A percentile compares a stretch with the other conserved stretches of the same genome.
phyloP scores from a whole-genome alignment of 1,140 invertebrate species.

The Leptinotarsa lineolata region DNA sequence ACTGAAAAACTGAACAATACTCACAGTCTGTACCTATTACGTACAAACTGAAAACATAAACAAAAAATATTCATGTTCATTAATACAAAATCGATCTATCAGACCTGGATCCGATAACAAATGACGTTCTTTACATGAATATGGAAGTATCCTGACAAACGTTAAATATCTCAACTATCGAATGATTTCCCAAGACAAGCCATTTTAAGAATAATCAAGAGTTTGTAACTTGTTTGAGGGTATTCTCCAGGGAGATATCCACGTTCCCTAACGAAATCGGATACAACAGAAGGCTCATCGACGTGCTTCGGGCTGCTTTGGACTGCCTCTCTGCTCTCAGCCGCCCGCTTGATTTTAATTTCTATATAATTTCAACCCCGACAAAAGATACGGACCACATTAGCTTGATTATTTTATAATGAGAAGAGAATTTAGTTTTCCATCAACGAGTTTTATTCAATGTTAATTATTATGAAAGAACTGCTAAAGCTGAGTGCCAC shows the following conservation, averaged over 20 bases:
- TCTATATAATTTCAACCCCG: conserved; percentile 30
- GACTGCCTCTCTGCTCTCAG: conserved; percentile 13
- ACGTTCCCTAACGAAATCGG: conserved; percentile 34
- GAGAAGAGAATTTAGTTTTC: neutral
- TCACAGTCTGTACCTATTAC: too few species aligned
- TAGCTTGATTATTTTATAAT: conserved; percentile 38
- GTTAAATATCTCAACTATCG: conserved; percentile 33
- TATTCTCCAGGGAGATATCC: conserved; percentile 19
- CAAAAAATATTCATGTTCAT: too few species aligned
- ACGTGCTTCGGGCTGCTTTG: conserved; percentile 11
- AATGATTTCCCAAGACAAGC: conserved; percentile 36
- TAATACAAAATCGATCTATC: neutral
- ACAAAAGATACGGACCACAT: conserved; percentile 23
- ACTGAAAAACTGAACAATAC: too few species aligned
- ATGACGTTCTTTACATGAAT: conserved; percentile 15
- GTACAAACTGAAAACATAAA: too few species aligned
- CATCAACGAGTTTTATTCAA: neutral
- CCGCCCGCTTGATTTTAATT: conserved; percentile 30
- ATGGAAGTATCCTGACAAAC: conserved; percentile 2
- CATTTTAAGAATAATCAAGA: conserved; percentile 40
- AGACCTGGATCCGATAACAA: neutral
- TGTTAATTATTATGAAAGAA: neutral
- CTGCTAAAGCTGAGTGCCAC: neutral
- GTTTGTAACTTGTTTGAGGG: conserved; percentile 35
- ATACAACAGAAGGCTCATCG: conserved; percentile 25